phyloP scores from a whole-genome alignment of 2,888 invertebrate species.

The Apoda limacodes region DNA sequence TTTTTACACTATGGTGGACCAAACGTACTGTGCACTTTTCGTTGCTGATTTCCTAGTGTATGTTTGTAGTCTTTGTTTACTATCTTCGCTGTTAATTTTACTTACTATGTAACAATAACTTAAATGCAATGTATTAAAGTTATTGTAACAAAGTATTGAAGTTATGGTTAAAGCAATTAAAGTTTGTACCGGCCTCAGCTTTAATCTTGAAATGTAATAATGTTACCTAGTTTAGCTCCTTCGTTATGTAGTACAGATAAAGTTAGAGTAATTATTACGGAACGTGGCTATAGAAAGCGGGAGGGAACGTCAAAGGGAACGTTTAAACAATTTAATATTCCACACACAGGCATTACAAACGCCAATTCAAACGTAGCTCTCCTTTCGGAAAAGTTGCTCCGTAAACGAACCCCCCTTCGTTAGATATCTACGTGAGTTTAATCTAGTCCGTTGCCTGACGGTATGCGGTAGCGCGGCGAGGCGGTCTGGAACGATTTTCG shows the following conservation, averaged over 20 bases:
- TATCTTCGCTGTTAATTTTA: no score
- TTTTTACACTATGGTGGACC: no score
- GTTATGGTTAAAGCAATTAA: no score
- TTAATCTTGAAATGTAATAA: no score
- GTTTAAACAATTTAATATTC: slow-evolving; percentile 69
- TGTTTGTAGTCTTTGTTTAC: no score
- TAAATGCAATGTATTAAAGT: no score
- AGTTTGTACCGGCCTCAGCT: no score
- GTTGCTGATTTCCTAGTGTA: no score
- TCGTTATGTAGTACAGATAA: slow-evolving; percentile 46
- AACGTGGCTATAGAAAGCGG: slow-evolving; percentile 41
- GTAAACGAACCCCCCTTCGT: slow-evolving; percentile 65
- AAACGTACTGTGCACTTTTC: no score
- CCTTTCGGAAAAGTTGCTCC: slow-evolving; percentile 62
- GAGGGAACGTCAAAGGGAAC: slow-evolving; percentile 56
- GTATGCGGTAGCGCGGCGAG: slow-evolving; percentile 28
- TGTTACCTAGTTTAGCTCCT: no score
- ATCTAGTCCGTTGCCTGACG: slow-evolving; percentile 44
- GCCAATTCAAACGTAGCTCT: slow-evolving; percentile 60
- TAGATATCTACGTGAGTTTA: slow-evolving; percentile 69
- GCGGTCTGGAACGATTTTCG: slow-evolving; percentile 48
- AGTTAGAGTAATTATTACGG: slow-evolving; percentile 55
- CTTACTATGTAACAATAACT: no score
- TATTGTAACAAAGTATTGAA: no score
- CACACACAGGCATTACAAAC: slow-evolving; percentile 63